phyloP scores from a whole-genome alignment of 2,113 vertebrate genomes.

The Phylloscopus trochiloides region DNA sequence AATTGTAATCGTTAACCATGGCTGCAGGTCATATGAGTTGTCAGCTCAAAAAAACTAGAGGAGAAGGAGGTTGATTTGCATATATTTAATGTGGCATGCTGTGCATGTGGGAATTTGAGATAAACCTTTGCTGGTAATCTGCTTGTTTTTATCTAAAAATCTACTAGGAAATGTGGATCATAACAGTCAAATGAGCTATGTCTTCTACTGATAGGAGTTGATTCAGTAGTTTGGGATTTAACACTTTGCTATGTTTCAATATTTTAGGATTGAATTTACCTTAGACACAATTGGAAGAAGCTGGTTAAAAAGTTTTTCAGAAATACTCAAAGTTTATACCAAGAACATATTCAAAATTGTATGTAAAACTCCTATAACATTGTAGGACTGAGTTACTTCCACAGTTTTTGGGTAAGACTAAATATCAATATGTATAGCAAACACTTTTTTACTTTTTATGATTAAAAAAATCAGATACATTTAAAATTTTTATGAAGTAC shows the following conservation, averaged over 20 bases:
- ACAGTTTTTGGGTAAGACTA: neutral
- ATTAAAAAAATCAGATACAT: neutral
- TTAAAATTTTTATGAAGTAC: neutral
- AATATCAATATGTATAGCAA: neutral
- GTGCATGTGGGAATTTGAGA: conserved; percentile 49
- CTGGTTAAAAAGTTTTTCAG: neutral
- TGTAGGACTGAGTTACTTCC: neutral
- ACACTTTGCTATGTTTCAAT: neutral
- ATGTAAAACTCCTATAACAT: neutral
- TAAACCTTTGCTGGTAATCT: conserved; percentile 57
- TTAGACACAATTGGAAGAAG: neutral
- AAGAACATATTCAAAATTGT: neutral
- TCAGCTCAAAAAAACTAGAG: conserved; percentile 40
- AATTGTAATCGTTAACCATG: conserved; percentile 63
- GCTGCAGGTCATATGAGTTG: conserved; percentile 61
- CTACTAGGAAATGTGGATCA: neutral
- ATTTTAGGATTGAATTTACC: neutral
- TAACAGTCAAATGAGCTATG: neutral
- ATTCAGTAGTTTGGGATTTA: neutral
- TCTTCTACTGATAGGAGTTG: neutral
- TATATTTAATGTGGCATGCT: conserved; percentile 46
- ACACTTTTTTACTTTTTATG: neutral
- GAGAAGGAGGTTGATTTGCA: conserved; percentile 48
- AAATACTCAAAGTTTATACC: neutral
- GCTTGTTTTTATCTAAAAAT: conserved; percentile 50